Evolutionary conservation across 2,888 invertebrate species (phyloP).

Genomic region (Tachina grossa): DNA sequence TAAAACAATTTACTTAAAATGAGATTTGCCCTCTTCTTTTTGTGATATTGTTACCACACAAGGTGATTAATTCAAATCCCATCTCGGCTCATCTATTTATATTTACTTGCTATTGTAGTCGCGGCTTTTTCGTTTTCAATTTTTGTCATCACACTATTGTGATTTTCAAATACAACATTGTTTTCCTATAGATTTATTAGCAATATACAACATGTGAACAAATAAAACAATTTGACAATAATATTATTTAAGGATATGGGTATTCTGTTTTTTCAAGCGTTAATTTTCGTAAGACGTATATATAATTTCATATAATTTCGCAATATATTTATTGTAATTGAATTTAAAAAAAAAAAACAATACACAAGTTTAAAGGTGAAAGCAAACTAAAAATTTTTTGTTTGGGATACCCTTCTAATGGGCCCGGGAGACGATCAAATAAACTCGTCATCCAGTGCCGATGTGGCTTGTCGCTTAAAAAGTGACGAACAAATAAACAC

Average conservation of each 20-base stretch:
- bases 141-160: conserved; percentile 45
- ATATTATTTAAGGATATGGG: neutral
- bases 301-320: no score
- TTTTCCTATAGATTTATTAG: conserved; percentile 38
- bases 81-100: conserved; percentile 38
- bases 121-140: neutral
- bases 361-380: no score
- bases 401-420: no score
- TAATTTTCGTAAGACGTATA: no score
- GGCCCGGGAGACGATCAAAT: no score
- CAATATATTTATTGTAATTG: no score
- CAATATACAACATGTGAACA: conserved; percentile 45
- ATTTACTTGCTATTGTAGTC: neutral
- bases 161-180: conserved; percentile 46
- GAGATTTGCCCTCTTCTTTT: conserved; percentile 66
- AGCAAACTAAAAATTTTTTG: no score
- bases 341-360: no score
- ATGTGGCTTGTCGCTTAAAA: no score
- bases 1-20: conserved; percentile 73
- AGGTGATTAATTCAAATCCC: conserved; percentile 62
- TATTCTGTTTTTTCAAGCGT: neutral
- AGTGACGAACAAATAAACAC: no score
- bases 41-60: conserved; percentile 36
- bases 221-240: conserved; percentile 64
- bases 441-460: no score